Evolutionary conservation across 1,140 invertebrate species (phyloP).

Genomic region (Drosophila quadrilineata): DNA sequence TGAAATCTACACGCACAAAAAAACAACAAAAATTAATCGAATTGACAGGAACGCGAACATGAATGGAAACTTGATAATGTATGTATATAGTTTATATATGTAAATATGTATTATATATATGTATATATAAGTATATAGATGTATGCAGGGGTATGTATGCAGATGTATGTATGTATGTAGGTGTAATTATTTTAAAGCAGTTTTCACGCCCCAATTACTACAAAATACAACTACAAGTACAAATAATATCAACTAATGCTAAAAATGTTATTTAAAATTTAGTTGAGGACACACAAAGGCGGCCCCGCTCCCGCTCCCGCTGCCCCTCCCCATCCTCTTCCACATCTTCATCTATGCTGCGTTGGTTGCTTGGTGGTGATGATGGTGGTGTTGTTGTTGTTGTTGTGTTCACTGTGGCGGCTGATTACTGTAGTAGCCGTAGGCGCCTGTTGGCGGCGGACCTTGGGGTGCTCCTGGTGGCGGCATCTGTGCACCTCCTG

Average conservation of each 20-base stretch:
- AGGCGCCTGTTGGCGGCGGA: conserved; percentile 79
- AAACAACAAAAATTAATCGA: too few relatives aligned
- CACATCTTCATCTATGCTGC: not conserved
- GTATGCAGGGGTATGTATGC: too few relatives aligned
- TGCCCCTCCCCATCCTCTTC: not conserved
- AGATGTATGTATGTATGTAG: conserved; percentile 12
- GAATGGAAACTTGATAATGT: too few relatives aligned
- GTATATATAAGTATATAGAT: conserved; percentile 9
- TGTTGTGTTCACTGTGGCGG: conserved; percentile 65
- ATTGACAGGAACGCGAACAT: too few relatives aligned
- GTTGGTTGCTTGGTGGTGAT: too few relatives aligned
- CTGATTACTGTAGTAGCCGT: conserved; percentile 74
- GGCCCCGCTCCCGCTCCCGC: not conserved
- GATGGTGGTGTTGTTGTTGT: not conserved
- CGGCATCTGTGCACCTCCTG: conserved; percentile 74
- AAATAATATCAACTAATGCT: conserved; percentile 29
- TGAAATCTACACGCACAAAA: too few relatives aligned
- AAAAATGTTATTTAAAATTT: too few relatives aligned
- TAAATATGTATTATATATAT: conserved; percentile 9
- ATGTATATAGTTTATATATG: too few relatives aligned
- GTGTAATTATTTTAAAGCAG: conserved; percentile 18
- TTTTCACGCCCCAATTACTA: conserved; percentile 23
- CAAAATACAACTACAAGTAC: conserved; percentile 24
- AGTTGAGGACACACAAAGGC: not conserved
- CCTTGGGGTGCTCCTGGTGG: conserved; percentile 79